These are phyloP conservation scores for Mustela nigripes DNA, from an alignment of 2,113 vertebrate species.

Conservation along the genomic window DNA sequence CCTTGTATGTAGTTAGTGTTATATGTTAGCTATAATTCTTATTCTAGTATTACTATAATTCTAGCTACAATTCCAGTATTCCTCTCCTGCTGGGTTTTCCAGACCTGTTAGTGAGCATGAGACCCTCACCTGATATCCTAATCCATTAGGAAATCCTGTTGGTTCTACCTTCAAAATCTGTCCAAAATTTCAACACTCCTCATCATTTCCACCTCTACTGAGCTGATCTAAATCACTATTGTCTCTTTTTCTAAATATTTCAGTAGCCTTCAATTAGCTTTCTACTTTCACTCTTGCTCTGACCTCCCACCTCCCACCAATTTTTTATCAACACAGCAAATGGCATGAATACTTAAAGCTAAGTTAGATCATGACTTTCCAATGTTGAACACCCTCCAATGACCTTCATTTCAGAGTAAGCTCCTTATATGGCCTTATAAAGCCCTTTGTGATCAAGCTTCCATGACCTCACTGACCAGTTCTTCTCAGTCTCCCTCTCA, in stretches of 20 bases:
- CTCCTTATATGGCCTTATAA: background rate
- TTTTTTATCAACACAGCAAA: background rate
- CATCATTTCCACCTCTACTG: background rate
- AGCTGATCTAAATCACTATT: background rate
- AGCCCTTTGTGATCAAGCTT: background rate
- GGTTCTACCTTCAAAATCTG: background rate
- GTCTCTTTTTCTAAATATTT: background rate
- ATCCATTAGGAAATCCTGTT: background rate
- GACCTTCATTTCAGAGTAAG: conserved; percentile 5
- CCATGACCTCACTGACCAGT: background rate
- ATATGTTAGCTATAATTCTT: conserved; percentile 33
- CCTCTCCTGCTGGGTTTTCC: background rate
- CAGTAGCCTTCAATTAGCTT: background rate
- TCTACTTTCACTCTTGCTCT: background rate
- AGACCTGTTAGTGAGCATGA: background rate
- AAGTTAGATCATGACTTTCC: background rate
- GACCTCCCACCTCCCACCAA: background rate
- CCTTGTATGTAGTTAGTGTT: background rate
- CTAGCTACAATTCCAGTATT: background rate
- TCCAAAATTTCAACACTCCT: conserved; percentile 10
- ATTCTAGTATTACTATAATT: background rate
- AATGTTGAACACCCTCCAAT: background rate
- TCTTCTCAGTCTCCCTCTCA: background rate
- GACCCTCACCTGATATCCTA: background rate
- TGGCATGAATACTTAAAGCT: background rate